Evolutionary conservation across 2,113 vertebrate genomes (phyloP), one percentile per base, ranked within the genome.

Genomic region (Anser cygnoides): DNA sequence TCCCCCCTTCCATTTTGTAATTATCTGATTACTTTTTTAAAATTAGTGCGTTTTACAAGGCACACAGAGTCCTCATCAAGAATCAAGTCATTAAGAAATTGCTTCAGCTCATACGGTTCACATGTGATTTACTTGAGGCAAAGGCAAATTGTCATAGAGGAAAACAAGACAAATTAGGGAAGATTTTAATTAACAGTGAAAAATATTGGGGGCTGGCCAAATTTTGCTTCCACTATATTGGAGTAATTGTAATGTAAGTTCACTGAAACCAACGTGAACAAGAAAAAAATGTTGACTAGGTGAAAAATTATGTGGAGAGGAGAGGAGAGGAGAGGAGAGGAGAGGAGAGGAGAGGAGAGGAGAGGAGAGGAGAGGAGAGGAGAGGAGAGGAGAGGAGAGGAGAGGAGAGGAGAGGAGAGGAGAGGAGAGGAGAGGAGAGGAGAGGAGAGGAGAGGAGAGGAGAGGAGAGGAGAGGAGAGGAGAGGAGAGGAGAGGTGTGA

Each of bases 71-170:
- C 79, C 50, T 96, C 88, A 95, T 96, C 95, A 92, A 91, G 82
- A 94, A 94, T 83, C 92, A 91, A 91, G 67, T 95, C n/a, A 88
- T 93, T 93, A 96, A 87, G 81, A 86, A 90, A 93, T 73, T 84
- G 61, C 85, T 96, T 92, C 43, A 65, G 72, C 72, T 90, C 5
- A 0, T 90, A 22, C 44, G 33, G 76, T 76, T 94, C 80, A 89
- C 25, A 8, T 94, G 18, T 33, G 54, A 66, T 92, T 95, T 90
- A 89, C 73, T 23, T 68, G 70, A 95, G 74, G 73, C 65, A 92
- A 90, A 96, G 86, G 66, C 25, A 63, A 95, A 90, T 91, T 88
- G 77, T 86, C 70, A 43, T 18, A 87, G 54, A 76, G 21, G 35
- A 87, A 96, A 96, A 87, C 43, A 90, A 92, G 93, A 92, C 39